Conservation (phyloP, 2,888 invertebrate genomes). For the Serrognathus titanus region DNA sequence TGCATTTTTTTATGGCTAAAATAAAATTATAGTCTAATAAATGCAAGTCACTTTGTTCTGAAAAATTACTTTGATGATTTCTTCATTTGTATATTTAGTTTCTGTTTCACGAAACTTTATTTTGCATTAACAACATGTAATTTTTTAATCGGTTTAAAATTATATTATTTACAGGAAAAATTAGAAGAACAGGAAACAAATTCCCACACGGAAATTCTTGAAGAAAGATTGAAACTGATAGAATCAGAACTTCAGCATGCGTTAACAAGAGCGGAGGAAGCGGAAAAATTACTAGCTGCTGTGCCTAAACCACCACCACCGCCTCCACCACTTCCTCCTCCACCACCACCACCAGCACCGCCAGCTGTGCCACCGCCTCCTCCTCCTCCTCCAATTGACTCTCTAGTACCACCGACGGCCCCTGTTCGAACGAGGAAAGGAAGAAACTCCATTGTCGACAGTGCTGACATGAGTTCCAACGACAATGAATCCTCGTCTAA, state of each 20-base stretch:
- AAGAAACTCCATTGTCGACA: conserved; percentile 2
- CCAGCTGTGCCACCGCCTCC: conserved; percentile 35
- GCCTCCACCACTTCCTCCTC: conserved; percentile 44
- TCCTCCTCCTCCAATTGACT: conserved; percentile 31
- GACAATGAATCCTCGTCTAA: background rate
- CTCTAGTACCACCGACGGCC: conserved; percentile 57
- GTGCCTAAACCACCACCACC: conserved; percentile 52
- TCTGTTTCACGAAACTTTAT: background rate
- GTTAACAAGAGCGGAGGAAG: conserved; percentile 58
- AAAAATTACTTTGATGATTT: background rate
- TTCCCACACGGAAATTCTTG: conserved; percentile 64
- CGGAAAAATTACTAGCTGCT: conserved; percentile 48
- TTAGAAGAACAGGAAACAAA: conserved; percentile 64
- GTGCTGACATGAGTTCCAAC: background rate
- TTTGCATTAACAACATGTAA: too few species aligned
- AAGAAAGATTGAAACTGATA: conserved; percentile 65
- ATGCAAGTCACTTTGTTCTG: background rate
- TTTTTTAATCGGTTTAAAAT: too few species aligned
- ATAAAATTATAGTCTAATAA: too few species aligned
- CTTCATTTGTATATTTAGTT: background rate
- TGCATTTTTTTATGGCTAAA: too few species aligned
- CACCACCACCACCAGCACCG: conserved; percentile 35
- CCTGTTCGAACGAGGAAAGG: conserved; percentile 53
- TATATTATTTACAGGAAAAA: conserved; percentile 49
- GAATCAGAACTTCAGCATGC: conserved; percentile 67